Base-by-base conservation (phyloP, 2,888 invertebrate species). In the Hyppa rectilinea region DNA sequence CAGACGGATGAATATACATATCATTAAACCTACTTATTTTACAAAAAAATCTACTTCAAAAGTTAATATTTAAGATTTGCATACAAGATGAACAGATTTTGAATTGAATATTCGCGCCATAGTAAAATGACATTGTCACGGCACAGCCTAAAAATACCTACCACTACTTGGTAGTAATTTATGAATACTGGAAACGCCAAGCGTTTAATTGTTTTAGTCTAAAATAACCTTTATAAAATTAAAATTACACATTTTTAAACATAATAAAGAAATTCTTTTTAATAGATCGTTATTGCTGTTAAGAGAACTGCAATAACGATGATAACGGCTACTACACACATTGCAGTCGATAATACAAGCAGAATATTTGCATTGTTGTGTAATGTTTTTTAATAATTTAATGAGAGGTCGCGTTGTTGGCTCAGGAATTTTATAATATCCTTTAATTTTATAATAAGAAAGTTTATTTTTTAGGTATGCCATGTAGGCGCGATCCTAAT, bases 91-190 rank as follows among this genome's bases (percentile, higher is more conserved):
- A 26, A 26, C 20, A 10, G 2, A 12, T 12, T 47, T 17, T 20
- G 20, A 26, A 20, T 50, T 67, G n/a, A 40, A 50, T 40, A 40
- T 34, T 26, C 31, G 40, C 40, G 67, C 50, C 34, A 40, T 26
- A 2, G 14, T 14, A 14, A 20, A 50, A 70, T n/a, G 20, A 14
- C 38, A 31, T 14, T 40, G 38, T 20, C 69, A 67, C 3, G 26
- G 20, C 20, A 38, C 29, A 49, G 47, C 12, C 20, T 66, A 38
- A 49, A 49, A 66, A 49, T 47, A 36, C 31, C 17, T 38, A 68
- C 38, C 23, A 66, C 29, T 14, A 49, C 20, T 29, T 70, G 52
- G 67, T 43, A 52, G 50, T 38, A 49, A 67, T 47, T 36, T 38
- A 23, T n/a, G 45, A 45, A 36, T 36, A 36, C n/a, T n/a, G 20